A percentile compares a stretch with the other conserved stretches of the same genome.
Evolutionary conservation across 2,113 vertebrate species (phyloP).

Genomic region (Narcine bancroftii): DNA sequence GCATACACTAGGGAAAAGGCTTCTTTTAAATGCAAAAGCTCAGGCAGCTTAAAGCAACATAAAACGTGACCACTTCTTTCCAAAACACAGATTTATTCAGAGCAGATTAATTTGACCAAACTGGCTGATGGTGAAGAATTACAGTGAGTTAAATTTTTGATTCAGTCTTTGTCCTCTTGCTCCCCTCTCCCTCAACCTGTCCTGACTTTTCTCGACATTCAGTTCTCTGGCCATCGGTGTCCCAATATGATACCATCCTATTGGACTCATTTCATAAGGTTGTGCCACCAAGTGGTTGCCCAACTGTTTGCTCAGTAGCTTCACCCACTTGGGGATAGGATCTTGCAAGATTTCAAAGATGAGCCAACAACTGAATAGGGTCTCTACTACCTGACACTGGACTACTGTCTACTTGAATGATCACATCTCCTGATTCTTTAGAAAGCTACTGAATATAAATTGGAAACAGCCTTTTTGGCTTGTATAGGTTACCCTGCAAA

Average conservation of each 20-base stretch:
- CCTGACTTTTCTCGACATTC: neutral
- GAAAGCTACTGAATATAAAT: neutral
- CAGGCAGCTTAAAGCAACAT: neutral
- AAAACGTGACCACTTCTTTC: neutral
- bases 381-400: neutral
- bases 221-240: neutral
- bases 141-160: neutral
- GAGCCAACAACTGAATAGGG: neutral
- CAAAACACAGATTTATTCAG: no score
- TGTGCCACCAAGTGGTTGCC: neutral
- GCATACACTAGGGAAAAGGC: neutral
- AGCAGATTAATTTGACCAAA: neutral
- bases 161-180: neutral
- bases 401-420: neutral
- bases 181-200: neutral
- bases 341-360: neutral
- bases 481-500: neutral
- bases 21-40: neutral
- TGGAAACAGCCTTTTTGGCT: neutral
- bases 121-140: neutral
- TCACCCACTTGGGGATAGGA: neutral
- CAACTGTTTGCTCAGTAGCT: neutral
- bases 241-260: neutral
- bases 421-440: neutral
- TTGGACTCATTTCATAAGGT: neutral